Evolutionary conservation across 2,797 vertebrate genomes (phyloP).

Genomic region (Liasis olivaceus): DNA sequence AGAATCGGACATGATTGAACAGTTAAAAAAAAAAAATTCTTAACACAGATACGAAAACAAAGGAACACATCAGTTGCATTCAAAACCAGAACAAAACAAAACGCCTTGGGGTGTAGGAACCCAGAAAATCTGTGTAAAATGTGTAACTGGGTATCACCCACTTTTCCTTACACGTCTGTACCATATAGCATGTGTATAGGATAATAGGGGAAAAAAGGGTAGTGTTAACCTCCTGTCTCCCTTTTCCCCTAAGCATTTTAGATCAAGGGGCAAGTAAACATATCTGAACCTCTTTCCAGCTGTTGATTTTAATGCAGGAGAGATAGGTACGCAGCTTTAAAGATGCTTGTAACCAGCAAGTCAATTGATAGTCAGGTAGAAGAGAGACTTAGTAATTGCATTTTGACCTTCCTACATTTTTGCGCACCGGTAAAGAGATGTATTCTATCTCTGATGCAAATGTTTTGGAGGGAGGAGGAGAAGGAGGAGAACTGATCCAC

Average conservation of each 20-base stretch:
- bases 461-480: not conserved
- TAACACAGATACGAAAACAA: not conserved
- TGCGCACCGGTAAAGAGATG: not conserved
- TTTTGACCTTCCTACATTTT: not conserved
- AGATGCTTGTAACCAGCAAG: not conserved
- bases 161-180: not conserved
- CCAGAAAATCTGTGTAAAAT: not conserved
- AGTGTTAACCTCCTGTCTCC: not conserved
- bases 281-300: not conserved
- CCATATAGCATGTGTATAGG: not conserved
- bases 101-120: not conserved
- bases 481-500: not conserved
- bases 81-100: not conserved
- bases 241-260: not conserved
- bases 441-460: not conserved
- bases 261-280: not conserved
- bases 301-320: not conserved
- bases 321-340: not conserved
- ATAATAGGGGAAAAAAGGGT: not conserved
- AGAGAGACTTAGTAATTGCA: not conserved
- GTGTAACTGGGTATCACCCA: not conserved
- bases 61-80: not conserved
- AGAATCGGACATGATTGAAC: no score
- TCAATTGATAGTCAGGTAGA: not conserved
- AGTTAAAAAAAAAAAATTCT: no score